Conservation (phyloP, 2,888 invertebrate species). For the Pristionchus maxplancki region DNA sequence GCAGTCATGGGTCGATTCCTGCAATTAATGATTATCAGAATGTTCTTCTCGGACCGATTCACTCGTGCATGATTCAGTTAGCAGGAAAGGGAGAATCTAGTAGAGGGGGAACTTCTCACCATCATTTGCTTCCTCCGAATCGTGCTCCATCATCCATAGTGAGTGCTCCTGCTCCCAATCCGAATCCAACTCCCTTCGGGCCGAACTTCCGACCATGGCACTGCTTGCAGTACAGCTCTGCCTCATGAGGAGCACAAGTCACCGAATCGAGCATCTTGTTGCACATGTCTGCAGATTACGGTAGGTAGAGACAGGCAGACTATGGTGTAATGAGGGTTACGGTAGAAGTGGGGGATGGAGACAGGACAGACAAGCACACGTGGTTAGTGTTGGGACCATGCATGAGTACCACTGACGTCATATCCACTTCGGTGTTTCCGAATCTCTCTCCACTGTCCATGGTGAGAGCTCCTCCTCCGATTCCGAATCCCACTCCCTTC, state of each 20-base stretch:
- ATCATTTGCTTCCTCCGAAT: slow-evolving; percentile 81
- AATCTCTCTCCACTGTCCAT: slow-evolving; percentile 96
- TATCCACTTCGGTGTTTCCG: slow-evolving; percentile 80
- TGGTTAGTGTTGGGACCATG: slow-evolving; percentile 18
- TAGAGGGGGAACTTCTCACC: background rate
- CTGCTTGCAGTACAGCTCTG: slow-evolving; percentile 92
- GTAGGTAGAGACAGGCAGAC: background rate
- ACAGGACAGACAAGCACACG: slow-evolving; percentile 45
- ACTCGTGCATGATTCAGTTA: background rate
- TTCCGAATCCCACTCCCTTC: slow-evolving; percentile 97
- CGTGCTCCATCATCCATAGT: slow-evolving; percentile 96
- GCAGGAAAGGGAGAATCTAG: slow-evolving; percentile 15
- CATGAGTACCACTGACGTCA: slow-evolving; percentile 73
- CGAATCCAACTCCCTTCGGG: slow-evolving; percentile 96
- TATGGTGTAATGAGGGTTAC: slow-evolving; percentile 39
- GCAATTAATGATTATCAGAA: slow-evolving; percentile 54
- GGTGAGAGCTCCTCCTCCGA: slow-evolving; percentile 95
- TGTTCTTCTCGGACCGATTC: background rate
- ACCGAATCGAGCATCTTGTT: slow-evolving; percentile 94
- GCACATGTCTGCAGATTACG: slow-evolving; percentile 84
- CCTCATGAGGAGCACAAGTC: slow-evolving; percentile 94
- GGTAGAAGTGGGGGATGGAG: slow-evolving; percentile 39
- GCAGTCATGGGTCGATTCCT: slow-evolving; percentile 77
- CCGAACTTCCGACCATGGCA: slow-evolving; percentile 99
- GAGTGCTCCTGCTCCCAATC: slow-evolving; percentile 96